Evolutionary conservation across 2,888 invertebrate genomes (phyloP).

Genomic region (Gari tellinella): DNA sequence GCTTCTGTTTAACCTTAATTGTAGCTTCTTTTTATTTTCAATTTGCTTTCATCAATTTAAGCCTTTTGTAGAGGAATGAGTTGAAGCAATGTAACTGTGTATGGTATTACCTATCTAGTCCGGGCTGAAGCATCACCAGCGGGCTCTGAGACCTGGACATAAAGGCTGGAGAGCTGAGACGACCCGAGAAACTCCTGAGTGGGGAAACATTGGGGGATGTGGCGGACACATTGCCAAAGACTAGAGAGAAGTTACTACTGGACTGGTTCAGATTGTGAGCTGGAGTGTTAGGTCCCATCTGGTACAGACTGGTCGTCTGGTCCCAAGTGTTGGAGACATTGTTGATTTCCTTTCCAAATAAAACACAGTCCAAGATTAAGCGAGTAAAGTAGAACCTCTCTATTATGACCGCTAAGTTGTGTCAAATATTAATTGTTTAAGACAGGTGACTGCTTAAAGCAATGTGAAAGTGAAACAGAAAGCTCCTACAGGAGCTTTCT

Average conservation of each 20-base stretch:
- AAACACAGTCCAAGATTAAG: no score
- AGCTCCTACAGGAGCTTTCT: no score
- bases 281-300: conserved; percentile 65
- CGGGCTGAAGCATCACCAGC: conserved; percentile 33
- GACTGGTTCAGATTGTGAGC: conserved; percentile 68
- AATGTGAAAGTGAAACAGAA: no score
- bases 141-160: conserved; percentile 67
- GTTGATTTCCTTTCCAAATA: conserved; percentile 55
- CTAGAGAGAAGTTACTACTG: conserved; percentile 68
- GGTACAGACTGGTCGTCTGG: conserved; percentile 67
- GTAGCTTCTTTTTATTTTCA: no score
- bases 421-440: no score
- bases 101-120: conserved; percentile 57
- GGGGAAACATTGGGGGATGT: conserved; percentile 81
- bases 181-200: conserved; percentile 75
- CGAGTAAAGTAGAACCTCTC: no score
- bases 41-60: no score
- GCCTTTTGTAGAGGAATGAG: no score
- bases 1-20: no score
- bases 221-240: conserved; percentile 74
- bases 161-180: conserved; percentile 79
- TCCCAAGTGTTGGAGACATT: conserved; percentile 67
- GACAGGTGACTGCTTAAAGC: no score
- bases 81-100: no score
- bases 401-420: no score